Percentiles rank a stretch among this genome's conserved stretches.
Evolutionary conservation across 92 coral and sea anemone species (phyloP).

Genomic region (Pocillopora grandis): DNA sequence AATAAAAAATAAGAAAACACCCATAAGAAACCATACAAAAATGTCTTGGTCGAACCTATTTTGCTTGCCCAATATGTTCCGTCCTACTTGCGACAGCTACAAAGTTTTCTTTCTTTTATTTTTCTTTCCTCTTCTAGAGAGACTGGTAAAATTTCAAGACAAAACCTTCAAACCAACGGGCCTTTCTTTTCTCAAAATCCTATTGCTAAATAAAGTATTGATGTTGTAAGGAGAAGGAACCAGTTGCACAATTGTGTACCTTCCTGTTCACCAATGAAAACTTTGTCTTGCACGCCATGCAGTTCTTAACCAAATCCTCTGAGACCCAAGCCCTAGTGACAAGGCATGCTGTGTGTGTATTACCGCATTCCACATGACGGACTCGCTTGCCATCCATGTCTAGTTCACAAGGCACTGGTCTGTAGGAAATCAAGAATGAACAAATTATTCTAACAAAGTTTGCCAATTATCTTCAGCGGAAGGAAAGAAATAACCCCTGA

Average conservation of each 20-base stretch:
- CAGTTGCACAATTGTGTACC: conserved; percentile 22
- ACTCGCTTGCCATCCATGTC: conserved; percentile 95
- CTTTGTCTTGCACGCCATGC: conserved; percentile 91
- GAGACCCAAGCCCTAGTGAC: conserved; percentile 91
- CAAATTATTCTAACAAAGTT: neutral
- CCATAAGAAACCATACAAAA: neutral
- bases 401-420: conserved; percentile 73
- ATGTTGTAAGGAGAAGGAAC: neutral
- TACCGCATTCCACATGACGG: conserved; percentile 80
- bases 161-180: too few species aligned
- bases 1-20: neutral
- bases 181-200: too few species aligned
- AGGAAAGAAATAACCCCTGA: too few species aligned
- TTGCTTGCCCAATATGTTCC: too few species aligned
- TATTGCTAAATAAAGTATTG: too few species aligned
- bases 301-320: conserved; percentile 85
- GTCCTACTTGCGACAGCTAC: too few species aligned
- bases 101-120: too few species aligned
- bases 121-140: too few species aligned
- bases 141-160: too few species aligned
- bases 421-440: conserved; percentile 8
- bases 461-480: too few species aligned
- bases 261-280: conserved; percentile 81
- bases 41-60: too few species aligned
- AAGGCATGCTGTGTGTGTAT: conserved; percentile 83